Evolutionary conservation across 2,797 vertebrate species (phyloP).

Genomic region (Choloepus didactylus): DNA sequence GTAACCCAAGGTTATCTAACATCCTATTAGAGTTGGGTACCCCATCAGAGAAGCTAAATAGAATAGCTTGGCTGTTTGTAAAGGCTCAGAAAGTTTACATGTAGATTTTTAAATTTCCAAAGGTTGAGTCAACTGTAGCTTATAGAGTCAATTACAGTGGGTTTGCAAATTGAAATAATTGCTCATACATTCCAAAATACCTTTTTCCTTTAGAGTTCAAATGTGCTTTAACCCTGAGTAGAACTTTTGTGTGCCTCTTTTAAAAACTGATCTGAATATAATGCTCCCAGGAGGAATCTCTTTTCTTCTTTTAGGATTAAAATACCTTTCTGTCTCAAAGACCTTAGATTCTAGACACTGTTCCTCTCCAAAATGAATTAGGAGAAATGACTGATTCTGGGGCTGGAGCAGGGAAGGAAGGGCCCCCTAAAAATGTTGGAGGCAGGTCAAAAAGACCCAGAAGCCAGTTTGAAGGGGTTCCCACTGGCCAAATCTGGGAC

Average conservation of each 20-base stretch:
- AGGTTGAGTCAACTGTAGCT: constrained; percentile 79
- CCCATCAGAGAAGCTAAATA: constrained; percentile 90
- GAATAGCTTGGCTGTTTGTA: constrained; percentile 79
- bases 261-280: not conserved
- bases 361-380: not conserved
- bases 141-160: not conserved
- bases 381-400: constrained; percentile 5
- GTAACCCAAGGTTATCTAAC: constrained; percentile 91
- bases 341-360: not conserved
- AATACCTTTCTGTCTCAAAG: not conserved
- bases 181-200: not conserved
- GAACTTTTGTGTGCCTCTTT: not conserved
- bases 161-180: not conserved
- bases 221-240: not conserved
- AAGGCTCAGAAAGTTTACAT: constrained; percentile 78
- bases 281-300: not conserved
- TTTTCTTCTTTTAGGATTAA: constrained; percentile 20
- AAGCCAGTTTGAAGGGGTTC: not conserved
- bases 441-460: not conserved
- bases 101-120: constrained; percentile 77
- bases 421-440: not conserved
- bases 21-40: constrained; percentile 89
- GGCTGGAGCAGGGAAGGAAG: not conserved
- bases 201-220: not conserved
- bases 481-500: not conserved